Evolutionary conservation across 2,888 invertebrate genomes (phyloP).

Genomic region (Lasioglossum morio): DNA sequence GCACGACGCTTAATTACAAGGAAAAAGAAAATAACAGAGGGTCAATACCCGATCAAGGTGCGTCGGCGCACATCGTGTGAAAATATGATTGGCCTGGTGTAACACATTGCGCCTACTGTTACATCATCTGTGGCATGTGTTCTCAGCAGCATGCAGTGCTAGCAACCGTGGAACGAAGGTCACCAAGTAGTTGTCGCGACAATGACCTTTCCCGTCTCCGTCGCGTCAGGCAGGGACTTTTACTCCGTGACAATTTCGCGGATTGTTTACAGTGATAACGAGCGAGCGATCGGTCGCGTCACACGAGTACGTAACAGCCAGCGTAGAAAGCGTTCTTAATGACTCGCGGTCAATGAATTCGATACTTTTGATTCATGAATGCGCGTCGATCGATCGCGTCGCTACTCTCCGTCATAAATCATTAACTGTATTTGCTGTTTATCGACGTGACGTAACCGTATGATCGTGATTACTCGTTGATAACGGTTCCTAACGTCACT

Average conservation of each 20-base stretch:
- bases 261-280: neutral
- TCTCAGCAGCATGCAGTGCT: conserved; percentile 48
- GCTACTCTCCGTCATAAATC: neutral
- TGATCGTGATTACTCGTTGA: neutral
- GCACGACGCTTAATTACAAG: neutral
- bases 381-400: neutral
- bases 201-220: conserved; percentile 67
- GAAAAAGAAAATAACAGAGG: neutral
- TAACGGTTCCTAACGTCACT: neutral
- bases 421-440: neutral
- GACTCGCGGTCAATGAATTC: neutral
- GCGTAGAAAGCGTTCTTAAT: neutral
- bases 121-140: conserved; percentile 58
- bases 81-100: conserved; percentile 50
- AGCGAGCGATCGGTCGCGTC: neutral
- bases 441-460: neutral
- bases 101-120: conserved; percentile 52
- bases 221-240: conserved; percentile 18
- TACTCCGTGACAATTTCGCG: neutral
- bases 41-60: conserved; percentile 24
- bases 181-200: conserved; percentile 59
- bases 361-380: neutral
- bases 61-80: conserved; percentile 17
- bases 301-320: neutral
- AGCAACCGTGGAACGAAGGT: conserved; percentile 62